Conservation (phyloP, 2,888 invertebrate genomes). For the Epinotia brunnichana region DNA sequence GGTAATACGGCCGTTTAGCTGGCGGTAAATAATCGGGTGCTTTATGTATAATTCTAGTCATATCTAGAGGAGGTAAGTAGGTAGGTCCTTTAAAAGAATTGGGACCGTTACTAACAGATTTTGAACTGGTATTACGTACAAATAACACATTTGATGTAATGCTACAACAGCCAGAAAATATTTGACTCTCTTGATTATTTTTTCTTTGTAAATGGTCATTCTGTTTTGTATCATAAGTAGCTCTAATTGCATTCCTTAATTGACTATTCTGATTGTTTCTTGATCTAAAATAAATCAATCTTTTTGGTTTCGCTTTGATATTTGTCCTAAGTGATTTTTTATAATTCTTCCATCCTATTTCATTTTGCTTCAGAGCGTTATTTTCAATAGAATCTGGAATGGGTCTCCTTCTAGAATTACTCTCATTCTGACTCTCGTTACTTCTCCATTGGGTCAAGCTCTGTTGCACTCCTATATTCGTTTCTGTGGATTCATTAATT, state of each 20-base stretch:
- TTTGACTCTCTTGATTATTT: background rate
- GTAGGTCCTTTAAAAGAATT: constrained; percentile 16
- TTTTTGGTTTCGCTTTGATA: background rate
- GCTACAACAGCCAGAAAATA: background rate
- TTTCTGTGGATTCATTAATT: background rate
- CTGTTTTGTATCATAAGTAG: background rate
- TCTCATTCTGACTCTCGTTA: background rate
- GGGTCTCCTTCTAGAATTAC: background rate
- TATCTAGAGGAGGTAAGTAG: constrained; percentile 14
- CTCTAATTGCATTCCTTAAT: background rate
- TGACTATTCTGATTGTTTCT: background rate
- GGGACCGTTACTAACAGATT: background rate
- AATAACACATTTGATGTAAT: constrained; percentile 1
- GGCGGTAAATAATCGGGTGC: constrained; percentile 23
- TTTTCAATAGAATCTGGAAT: background rate
- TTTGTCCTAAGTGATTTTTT: background rate
- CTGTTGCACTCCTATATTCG: background rate
- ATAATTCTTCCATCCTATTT: background rate
- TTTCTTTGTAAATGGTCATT: background rate
- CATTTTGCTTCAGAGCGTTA: background rate
- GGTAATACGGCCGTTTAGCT: background rate
- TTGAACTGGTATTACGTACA: background rate
- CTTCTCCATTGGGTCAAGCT: background rate
- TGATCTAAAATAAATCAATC: background rate
- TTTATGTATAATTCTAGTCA: background rate